Percentiles rank a stretch among this genome's conserved stretches.
phyloP scores from a whole-genome alignment of 2,113 vertebrate genomes.

The Pithys albifrons region DNA sequence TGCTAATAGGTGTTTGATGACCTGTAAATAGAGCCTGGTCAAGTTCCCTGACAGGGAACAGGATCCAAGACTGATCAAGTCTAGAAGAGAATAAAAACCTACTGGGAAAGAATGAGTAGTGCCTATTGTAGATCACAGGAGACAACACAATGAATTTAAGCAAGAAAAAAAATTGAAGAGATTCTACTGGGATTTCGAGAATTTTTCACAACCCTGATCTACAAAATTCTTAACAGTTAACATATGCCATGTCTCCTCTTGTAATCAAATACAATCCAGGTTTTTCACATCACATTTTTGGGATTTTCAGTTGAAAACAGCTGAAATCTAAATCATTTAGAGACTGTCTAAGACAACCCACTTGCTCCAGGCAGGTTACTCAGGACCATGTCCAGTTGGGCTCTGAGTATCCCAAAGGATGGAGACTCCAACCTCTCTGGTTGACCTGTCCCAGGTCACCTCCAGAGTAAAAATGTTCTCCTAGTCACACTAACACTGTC shows the following conservation, averaged over 20 bases:
- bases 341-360: neutral
- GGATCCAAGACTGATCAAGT: neutral
- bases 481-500: neutral
- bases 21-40: neutral
- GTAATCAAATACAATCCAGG: neutral
- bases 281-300: neutral
- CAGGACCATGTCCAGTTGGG: neutral
- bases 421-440: neutral
- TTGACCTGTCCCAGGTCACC: neutral
- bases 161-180: neutral
- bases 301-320: neutral
- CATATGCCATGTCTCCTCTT: neutral
- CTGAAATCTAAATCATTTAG: neutral
- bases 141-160: neutral
- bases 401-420: neutral
- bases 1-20: neutral
- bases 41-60: neutral
- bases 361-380: neutral
- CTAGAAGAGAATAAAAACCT: neutral
- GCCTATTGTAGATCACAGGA: neutral
- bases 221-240: neutral
- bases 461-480: neutral
- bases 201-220: neutral
- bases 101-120: neutral
- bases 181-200: neutral